phyloP scores from a whole-genome alignment of 2,888 invertebrate species.

The Gymnoscelis rufifasciata region DNA sequence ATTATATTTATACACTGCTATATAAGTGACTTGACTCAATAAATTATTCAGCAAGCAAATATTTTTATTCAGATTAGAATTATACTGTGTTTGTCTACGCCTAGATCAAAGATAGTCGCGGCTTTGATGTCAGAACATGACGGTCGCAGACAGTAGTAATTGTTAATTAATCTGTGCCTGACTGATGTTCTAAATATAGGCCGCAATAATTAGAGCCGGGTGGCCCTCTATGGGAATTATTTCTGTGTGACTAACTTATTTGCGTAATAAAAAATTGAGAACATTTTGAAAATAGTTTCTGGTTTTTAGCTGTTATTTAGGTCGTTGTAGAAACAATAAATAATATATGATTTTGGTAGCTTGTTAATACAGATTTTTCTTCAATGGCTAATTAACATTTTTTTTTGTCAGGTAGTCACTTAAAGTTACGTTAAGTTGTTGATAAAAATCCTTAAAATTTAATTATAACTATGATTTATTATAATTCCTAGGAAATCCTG shows the following conservation, averaged over 20 bases:
- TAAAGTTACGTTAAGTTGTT: no score
- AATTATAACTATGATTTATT: no score
- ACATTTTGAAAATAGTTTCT: no score
- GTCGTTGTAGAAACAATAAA: no score
- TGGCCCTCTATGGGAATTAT: constrained; percentile 1
- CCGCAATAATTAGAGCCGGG: constrained; percentile 6
- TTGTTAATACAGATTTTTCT: no score
- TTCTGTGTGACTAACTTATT: background rate
- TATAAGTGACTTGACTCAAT: constrained; percentile 7
- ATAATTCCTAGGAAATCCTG: no score
- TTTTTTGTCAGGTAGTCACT: no score
- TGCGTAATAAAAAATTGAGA: no score
- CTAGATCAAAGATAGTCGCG: constrained; percentile 60
- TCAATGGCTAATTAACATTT: no score
- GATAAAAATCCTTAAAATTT: no score
- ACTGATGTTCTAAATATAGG: constrained; percentile 12
- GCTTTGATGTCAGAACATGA: constrained; percentile 61
- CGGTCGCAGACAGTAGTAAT: constrained; percentile 49
- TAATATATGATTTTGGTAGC: no score
- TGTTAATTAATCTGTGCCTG: constrained; percentile 26
- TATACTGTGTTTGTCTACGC: constrained; percentile 32
- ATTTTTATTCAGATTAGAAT: constrained; percentile 22
- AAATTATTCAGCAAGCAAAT: constrained; percentile 27
- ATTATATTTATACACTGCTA: background rate
- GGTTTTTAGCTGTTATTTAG: no score